phyloP scores from a whole-genome alignment of 2,797 vertebrate genomes.

The Tokudaia muenninki region DNA sequence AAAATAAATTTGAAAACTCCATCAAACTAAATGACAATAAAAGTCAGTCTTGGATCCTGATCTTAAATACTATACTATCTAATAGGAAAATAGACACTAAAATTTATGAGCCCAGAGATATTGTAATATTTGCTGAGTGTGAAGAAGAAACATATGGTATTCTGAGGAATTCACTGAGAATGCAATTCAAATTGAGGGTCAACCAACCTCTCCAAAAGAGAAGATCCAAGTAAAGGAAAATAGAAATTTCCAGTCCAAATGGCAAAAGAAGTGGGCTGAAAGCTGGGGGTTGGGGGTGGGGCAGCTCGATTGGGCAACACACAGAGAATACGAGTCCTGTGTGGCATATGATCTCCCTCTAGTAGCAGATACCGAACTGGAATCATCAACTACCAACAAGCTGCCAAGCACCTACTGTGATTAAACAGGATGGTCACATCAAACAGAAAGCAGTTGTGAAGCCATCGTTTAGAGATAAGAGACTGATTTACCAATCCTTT shows the following conservation, averaged over 20 bases:
- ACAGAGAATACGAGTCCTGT: not conserved
- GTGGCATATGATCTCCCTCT: not conserved
- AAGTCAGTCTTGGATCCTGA: slow-evolving; percentile 5
- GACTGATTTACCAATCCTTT: not conserved
- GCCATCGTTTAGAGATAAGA: not conserved
- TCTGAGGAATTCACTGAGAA: not conserved
- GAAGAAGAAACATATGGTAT: not conserved
- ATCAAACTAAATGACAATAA: not conserved
- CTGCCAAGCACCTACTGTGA: not conserved
- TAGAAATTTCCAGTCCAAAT: not conserved
- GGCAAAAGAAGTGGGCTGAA: not conserved
- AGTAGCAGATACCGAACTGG: not conserved
- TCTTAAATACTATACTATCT: not conserved
- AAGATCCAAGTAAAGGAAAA: not conserved
- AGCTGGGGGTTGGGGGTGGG: not conserved
- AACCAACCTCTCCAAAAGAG: not conserved
- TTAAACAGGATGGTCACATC: not conserved
- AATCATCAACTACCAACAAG: not conserved
- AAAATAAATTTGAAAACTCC: not conserved
- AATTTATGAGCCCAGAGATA: not conserved
- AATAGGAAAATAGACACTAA: slow-evolving; percentile 25
- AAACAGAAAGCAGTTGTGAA: slow-evolving; percentile 11
- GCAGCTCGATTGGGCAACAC: not conserved
- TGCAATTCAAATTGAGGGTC: not conserved
- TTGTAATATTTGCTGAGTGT: not conserved